Percentiles rank a stretch among this genome's conserved stretches.
Evolutionary conservation across 2,113 vertebrate genomes (phyloP).

Genomic region (Vicugna pacos): DNA sequence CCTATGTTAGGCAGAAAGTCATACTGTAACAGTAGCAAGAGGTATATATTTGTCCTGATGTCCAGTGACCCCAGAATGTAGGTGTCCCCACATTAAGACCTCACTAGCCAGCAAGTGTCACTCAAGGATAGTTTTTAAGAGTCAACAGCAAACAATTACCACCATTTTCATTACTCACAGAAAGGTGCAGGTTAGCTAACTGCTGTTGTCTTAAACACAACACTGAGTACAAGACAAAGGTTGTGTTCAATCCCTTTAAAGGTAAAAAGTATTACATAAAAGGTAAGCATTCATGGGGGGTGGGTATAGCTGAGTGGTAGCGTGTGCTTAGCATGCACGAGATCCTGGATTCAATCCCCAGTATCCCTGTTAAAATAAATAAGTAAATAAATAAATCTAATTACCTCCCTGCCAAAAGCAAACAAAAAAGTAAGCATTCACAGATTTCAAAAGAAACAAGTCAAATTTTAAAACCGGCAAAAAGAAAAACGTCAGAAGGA

Average conservation of each 20-base stretch:
- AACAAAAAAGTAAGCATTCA: neutral
- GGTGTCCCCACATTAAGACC: neutral
- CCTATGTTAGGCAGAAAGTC: neutral
- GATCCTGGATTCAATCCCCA: no score
- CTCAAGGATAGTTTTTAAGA: neutral
- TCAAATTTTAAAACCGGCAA: neutral
- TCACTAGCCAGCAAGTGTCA: neutral
- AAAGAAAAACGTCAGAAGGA: neutral
- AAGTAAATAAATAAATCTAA: no score
- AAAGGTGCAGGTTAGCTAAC: slow-evolving; percentile 2
- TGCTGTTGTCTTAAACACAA: neutral
- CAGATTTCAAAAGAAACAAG: slow-evolving; percentile 14
- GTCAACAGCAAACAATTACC: neutral
- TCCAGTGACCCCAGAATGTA: neutral
- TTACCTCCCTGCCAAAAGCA: no score
- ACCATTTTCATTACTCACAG: neutral
- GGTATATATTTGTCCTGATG: neutral
- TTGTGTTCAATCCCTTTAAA: neutral
- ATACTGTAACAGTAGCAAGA: neutral
- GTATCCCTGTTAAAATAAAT: no score
- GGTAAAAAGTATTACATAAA: neutral
- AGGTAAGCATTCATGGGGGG: neutral
- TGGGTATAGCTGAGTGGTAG: no score
- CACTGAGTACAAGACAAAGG: neutral
- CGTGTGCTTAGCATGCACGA: no score